Percentiles rank a stretch among this genome's conserved stretches.
Evolutionary conservation across 2,888 invertebrate genomes (phyloP).

Genomic region (Cephus runcator): DNA sequence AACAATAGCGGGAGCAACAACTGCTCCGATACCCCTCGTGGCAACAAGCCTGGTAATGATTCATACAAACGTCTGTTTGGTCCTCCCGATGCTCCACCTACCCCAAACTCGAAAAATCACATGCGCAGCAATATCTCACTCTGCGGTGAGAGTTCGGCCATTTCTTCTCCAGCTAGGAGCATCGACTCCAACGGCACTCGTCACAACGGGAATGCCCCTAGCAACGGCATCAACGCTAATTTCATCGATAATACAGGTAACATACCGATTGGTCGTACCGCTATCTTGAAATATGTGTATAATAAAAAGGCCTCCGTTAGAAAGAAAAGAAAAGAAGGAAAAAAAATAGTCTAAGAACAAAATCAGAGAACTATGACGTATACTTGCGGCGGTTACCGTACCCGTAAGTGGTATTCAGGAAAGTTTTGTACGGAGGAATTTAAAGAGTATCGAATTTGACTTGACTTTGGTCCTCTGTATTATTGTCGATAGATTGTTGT

Average conservation of each 20-base stretch:
- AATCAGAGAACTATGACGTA: neutral
- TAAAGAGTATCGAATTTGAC: neutral
- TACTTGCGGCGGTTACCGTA: neutral
- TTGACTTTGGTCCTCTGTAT: neutral
- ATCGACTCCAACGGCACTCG: slow-evolving; percentile 40
- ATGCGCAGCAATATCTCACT: slow-evolving; percentile 73
- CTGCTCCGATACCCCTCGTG: slow-evolving; percentile 54
- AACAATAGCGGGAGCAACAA: slow-evolving; percentile 53
- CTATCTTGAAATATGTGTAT: slow-evolving; percentile 60
- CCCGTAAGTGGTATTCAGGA: neutral
- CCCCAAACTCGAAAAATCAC: slow-evolving; percentile 71
- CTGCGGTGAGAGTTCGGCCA: slow-evolving; percentile 61
- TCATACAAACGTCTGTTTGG: slow-evolving; percentile 74
- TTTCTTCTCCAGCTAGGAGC: slow-evolving; percentile 34
- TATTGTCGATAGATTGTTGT: neutral
- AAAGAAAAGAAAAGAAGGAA: neutral
- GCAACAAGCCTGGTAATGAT: slow-evolving; percentile 69
- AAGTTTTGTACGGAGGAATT: neutral
- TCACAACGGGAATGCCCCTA: slow-evolving; percentile 51
- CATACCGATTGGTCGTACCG: slow-evolving; percentile 27
- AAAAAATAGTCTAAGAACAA: no score
- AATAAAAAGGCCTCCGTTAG: slow-evolving; percentile 40
- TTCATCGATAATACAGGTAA: slow-evolving; percentile 23
- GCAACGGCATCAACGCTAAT: slow-evolving; percentile 43
- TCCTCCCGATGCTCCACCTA: slow-evolving; percentile 68